phyloP scores from a whole-genome alignment of 2,888 invertebrate genomes.

The Tethea ocularis region DNA sequence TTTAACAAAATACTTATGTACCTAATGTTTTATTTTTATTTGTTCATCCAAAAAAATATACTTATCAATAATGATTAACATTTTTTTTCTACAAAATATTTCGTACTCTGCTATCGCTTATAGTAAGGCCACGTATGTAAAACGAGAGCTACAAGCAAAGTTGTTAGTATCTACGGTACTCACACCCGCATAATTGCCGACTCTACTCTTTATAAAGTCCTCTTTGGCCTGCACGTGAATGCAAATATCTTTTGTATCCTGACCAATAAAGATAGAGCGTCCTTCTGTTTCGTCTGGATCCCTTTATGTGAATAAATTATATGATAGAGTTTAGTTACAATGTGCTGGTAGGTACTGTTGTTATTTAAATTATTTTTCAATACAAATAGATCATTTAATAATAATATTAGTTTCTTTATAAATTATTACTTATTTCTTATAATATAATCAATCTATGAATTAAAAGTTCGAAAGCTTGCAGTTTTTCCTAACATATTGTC shows the following conservation, averaged over 20 bases:
- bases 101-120: conserved; percentile 19
- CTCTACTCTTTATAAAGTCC: conserved; percentile 53
- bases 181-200: conserved; percentile 59
- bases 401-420: too few relatives aligned
- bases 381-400: background rate
- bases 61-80: too few relatives aligned
- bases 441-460: too few relatives aligned
- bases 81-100: background rate
- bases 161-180: conserved; percentile 51
- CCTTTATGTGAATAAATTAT: conserved; percentile 31
- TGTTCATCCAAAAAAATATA: too few relatives aligned
- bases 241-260: conserved; percentile 55
- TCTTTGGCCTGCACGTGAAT: conserved; percentile 59
- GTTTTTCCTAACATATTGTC: too few relatives aligned
- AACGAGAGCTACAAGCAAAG: conserved; percentile 49
- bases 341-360: conserved; percentile 15
- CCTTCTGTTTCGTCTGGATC: conserved; percentile 51
- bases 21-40: too few relatives aligned
- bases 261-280: conserved; percentile 28
- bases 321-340: conserved; percentile 24
- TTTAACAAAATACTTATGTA: too few relatives aligned
- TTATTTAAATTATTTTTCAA: background rate
- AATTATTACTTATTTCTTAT: too few relatives aligned
- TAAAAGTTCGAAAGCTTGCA: too few relatives aligned
- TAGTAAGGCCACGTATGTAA: conserved; percentile 20